Base-by-base conservation (phyloP, 2,888 invertebrate species). In the Therioaphis trifolii region DNA sequence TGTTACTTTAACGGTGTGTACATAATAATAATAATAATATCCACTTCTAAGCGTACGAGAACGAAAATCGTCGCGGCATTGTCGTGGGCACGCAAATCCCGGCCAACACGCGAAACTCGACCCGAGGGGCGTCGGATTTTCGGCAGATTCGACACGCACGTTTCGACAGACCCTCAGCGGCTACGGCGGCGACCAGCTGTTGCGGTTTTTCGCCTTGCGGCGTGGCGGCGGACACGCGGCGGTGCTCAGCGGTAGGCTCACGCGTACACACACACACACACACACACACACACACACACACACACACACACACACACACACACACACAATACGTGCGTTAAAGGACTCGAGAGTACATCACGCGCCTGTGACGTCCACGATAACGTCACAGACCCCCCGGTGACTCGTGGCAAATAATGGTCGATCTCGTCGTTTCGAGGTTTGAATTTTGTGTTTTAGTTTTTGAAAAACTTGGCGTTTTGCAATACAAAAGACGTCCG, bases 111-210 rank as follows among this genome's bases (percentile, higher is more conserved):
- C 63, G 21, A 77, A 66, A 66, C 29, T 29, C 40, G 40, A 58
- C 76, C 61, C 3, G 27, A 43, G 7, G 15, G 46, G 46, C 18
- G 76, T 46, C 27, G 61, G 63, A 76, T 63, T 46, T 63, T 61
- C 27, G n/a, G 24, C 29, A n/a, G 14, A 76, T 63, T 63, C 61
- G 76, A 63, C 76, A 63, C 76, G 76, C 63, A 77, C 68, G 40
- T 11, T n/a, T 49, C 46, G 27, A 4, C n/a, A n/a, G n/a, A 29
- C 63, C 58, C 21, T 55, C 40, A 0, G 15, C 27, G 24, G 40
- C 49, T 58, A 14, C 43, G 15, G 35, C 15, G 46, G 21, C 58
- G 14, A 75, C 61, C 75, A 75, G 75, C 75, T 75, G 61, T 75
- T 61, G 75, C 61, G 61, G 75, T 43, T 12, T 40, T 58, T 24